Percentiles rank a stretch among this genome's conserved stretches.
These are phyloP conservation scores for Silurus asotus DNA, from an alignment of 2,113 vertebrate genomes.

Conservation along the genomic window DNA sequence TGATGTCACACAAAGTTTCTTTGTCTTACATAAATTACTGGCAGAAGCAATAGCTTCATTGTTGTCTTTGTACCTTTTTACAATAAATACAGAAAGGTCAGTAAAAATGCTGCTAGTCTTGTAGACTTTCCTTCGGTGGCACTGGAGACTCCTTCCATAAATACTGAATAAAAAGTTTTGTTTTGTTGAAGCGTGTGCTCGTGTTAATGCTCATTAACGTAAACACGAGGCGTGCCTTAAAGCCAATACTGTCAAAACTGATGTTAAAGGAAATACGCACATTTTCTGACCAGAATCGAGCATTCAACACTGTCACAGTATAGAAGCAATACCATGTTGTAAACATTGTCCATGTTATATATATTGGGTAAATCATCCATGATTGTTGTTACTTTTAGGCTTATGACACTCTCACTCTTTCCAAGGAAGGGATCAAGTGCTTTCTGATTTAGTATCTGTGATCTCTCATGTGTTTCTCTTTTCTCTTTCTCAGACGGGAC, in stretches of 20 bases:
- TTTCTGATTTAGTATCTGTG: neutral
- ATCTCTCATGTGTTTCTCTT: neutral
- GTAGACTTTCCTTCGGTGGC: neutral
- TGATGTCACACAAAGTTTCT: neutral
- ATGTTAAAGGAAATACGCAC: neutral
- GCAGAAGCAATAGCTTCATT: neutral
- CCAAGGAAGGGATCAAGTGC: neutral
- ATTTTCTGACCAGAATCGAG: neutral
- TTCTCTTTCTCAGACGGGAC: slow-evolving; percentile 56
- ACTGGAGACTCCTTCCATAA: neutral
- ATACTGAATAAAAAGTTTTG: neutral
- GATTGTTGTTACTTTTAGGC: neutral
- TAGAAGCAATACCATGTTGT: neutral
- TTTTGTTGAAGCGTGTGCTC: neutral
- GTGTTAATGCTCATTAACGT: neutral
- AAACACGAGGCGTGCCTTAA: neutral
- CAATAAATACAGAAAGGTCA: neutral
- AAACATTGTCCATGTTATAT: neutral
- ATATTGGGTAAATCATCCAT: neutral
- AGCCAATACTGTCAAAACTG: neutral
- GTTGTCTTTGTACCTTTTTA: neutral
- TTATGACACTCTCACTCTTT: neutral
- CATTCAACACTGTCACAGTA: neutral
- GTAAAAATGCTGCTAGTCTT: neutral
- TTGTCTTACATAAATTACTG: neutral